Evolutionary conservation across 2,888 invertebrate species (phyloP).

Genomic region (Mimas tiliae): DNA sequence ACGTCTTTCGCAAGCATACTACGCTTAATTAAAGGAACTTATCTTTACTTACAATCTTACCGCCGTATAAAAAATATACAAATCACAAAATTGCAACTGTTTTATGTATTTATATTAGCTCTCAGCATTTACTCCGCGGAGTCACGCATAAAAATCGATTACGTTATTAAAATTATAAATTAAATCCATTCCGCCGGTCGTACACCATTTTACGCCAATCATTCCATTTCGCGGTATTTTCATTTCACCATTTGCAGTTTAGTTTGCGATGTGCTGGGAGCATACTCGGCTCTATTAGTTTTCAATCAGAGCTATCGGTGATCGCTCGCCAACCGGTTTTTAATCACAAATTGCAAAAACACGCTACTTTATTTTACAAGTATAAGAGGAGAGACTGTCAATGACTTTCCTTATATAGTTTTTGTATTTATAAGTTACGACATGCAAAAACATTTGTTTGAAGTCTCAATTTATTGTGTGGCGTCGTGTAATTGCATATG

Average conservation of each 20-base stretch:
- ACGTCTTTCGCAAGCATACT: slow-evolving; percentile 1
- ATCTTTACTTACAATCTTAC: neutral
- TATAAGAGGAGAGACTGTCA: neutral
- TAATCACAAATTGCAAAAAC: slow-evolving; percentile 22
- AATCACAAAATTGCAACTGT: slow-evolving; percentile 13
- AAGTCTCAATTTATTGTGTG: neutral
- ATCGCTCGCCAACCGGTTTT: slow-evolving; percentile 18
- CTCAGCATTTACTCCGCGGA: neutral
- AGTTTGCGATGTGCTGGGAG: slow-evolving; percentile 24
- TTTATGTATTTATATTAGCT: slow-evolving; percentile 16
- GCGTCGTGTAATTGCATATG: neutral
- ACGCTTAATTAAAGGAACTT: slow-evolving; percentile 1
- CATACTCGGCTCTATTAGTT: slow-evolving; percentile 47
- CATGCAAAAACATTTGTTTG: slow-evolving; percentile 7
- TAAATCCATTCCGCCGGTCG: slow-evolving; percentile 41
- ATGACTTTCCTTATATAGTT: slow-evolving; percentile 19
- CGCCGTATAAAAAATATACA: slow-evolving; percentile 5
- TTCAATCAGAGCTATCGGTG: slow-evolving; percentile 44
- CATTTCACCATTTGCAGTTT: slow-evolving; percentile 30
- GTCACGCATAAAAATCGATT: slow-evolving; percentile 24
- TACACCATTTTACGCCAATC: slow-evolving; percentile 41
- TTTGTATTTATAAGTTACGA: slow-evolving; percentile 14
- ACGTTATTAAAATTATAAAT: slow-evolving; percentile 31
- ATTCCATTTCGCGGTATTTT: slow-evolving; percentile 40
- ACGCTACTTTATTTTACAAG: slow-evolving; percentile 15